phyloP scores from a whole-genome alignment of 2,888 invertebrate genomes.

The Melinopterus prodromus region DNA sequence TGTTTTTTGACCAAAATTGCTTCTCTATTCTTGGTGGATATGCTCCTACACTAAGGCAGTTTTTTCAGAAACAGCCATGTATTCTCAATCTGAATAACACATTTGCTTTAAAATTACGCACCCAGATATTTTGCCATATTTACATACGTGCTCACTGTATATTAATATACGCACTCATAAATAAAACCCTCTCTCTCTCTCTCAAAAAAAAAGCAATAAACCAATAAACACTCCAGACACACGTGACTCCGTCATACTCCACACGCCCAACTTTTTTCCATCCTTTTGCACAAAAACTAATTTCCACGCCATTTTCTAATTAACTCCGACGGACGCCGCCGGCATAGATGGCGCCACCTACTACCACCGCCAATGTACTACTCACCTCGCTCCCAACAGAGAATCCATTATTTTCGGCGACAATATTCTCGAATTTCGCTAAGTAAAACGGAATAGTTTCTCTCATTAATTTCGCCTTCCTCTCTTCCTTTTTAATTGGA shows the following conservation, averaged over 20 bases:
- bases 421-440: constrained; percentile 65
- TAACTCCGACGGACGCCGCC: background rate
- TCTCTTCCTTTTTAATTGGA: constrained; percentile 64
- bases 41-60: no score
- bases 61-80: no score
- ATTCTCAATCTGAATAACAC: no score
- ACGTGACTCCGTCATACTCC: background rate
- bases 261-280: background rate
- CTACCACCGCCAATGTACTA: constrained; percentile 44
- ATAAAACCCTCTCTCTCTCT: background rate
- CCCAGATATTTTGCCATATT: no score
- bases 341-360: background rate
- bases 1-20: no score
- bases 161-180: background rate
- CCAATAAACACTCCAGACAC: background rate
- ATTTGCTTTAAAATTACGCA: no score
- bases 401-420: constrained; percentile 64
- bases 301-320: background rate
- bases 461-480: constrained; percentile 63
- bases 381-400: constrained; percentile 65
- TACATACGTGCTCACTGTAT: no score
- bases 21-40: no score
- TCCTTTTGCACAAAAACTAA: background rate
- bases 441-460: constrained; percentile 67
- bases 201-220: background rate